Percentiles rank a stretch among this genome's conserved stretches.
These are phyloP conservation scores for Abrostola triplasia DNA, from an alignment of 2,888 invertebrate species.

Conservation along the genomic window DNA sequence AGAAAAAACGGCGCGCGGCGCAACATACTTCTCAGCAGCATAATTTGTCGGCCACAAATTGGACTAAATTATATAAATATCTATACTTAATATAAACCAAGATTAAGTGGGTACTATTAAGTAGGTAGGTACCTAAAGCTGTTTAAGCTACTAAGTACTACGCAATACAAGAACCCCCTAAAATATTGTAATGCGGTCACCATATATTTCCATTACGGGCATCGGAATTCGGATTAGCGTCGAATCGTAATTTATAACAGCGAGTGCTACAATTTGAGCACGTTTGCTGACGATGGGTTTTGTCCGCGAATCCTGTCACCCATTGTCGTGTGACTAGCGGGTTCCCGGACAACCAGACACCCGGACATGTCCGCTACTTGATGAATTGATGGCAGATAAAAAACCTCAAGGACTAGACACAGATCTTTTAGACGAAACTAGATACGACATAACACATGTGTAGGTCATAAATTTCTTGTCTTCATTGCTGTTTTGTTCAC, in stretches of 20 bases:
- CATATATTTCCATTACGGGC: conserved; percentile 27
- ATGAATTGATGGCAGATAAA: conserved; percentile 70
- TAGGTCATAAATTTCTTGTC: conserved; percentile 47
- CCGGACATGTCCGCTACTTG: conserved; percentile 71
- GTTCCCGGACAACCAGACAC: conserved; percentile 52
- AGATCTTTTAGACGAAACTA: conserved; percentile 40
- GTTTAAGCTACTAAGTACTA: no score
- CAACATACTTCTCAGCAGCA: no score
- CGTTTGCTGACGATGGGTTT: conserved; percentile 74
- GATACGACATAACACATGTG: conserved; percentile 32
- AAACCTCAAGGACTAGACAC: conserved; percentile 42
- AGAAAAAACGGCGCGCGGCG: no score
- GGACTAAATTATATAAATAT: no score
- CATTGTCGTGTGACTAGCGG: conserved; percentile 67
- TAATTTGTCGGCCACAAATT: no score
- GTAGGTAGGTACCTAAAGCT: no score
- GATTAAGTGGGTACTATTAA: no score
- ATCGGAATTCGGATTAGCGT: conserved; percentile 33
- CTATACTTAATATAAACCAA: no score
- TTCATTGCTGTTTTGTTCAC: conserved; percentile 20
- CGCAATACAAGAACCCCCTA: not conserved
- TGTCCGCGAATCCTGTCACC: conserved; percentile 63
- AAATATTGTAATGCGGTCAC: conserved; percentile 6
- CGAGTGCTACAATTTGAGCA: conserved; percentile 64
- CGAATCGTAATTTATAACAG: conserved; percentile 49